These are phyloP conservation scores for Nesoenas mayeri DNA, from an alignment of 2,113 vertebrate genomes.

Conservation along the genomic window DNA sequence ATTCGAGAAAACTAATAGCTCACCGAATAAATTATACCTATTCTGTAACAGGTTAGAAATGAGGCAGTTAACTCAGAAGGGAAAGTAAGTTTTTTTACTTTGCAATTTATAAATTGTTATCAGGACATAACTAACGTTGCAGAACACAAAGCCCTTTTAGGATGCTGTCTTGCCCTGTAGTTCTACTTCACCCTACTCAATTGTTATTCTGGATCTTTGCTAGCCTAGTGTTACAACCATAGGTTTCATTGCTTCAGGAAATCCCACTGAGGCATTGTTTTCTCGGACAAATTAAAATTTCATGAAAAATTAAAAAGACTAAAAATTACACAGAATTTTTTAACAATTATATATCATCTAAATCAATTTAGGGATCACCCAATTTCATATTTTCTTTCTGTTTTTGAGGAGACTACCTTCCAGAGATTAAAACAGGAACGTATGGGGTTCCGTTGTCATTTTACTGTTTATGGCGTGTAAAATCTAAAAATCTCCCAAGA, in stretches of 20 bases:
- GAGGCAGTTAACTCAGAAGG: background rate
- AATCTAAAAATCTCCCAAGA: background rate
- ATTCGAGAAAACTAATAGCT: background rate
- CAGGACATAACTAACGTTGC: background rate
- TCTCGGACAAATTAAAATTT: background rate
- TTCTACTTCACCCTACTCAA: background rate
- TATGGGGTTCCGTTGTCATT: background rate
- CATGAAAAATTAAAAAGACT: background rate
- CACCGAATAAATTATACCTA: background rate
- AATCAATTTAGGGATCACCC: background rate
- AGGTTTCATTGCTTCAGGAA: background rate
- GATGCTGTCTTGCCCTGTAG: background rate
- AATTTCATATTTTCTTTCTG: background rate
- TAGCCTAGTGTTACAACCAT: background rate
- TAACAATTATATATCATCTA: background rate
- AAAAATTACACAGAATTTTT: background rate
- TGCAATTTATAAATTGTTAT: background rate
- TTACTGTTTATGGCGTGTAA: background rate
- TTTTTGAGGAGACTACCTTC: background rate
- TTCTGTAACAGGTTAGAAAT: background rate
- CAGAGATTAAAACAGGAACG: background rate
- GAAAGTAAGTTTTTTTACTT: constrained; percentile 21
- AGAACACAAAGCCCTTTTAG: background rate
- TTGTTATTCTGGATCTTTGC: background rate
- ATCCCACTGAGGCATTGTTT: background rate